phyloP scores from a whole-genome alignment of 2,888 invertebrate species.

The Tenthredo mesomela region DNA sequence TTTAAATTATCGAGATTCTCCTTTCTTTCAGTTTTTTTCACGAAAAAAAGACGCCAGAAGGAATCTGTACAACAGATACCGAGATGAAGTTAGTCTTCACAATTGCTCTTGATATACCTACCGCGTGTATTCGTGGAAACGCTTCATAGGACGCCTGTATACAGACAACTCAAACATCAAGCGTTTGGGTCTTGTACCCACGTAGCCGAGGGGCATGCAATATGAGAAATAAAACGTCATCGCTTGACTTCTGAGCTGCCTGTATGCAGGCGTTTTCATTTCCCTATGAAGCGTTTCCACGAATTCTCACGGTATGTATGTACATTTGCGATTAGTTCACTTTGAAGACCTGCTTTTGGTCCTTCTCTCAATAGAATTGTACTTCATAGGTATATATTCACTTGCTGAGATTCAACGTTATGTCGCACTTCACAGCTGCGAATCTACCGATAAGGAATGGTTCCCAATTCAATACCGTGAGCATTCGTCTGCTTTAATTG shows the following conservation, averaged over 20 bases:
- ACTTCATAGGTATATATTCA: background rate
- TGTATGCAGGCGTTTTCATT: too few relatives aligned
- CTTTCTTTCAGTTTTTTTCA: background rate
- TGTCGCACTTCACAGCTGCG: background rate
- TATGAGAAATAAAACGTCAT: background rate
- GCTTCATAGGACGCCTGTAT: too few relatives aligned
- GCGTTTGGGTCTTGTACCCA: too few relatives aligned
- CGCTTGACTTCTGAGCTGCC: too few relatives aligned
- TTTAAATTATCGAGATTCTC: conserved; percentile 20
- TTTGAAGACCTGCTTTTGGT: background rate
- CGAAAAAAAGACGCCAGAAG: background rate
- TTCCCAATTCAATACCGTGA: background rate
- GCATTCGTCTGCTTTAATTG: conserved; percentile 3
- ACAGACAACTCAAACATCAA: too few relatives aligned
- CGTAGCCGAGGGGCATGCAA: too few relatives aligned
- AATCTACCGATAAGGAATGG: conserved; percentile 10
- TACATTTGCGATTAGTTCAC: background rate
- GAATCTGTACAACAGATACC: background rate
- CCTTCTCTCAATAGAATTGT: background rate
- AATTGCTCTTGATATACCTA: background rate
- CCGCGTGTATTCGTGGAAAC: too few relatives aligned
- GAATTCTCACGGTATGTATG: background rate
- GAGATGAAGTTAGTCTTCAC: background rate
- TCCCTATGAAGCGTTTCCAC: too few relatives aligned
- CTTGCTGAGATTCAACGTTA: background rate